Conservation (phyloP, 2,888 invertebrate species). For the Horisme vitalbata region DNA sequence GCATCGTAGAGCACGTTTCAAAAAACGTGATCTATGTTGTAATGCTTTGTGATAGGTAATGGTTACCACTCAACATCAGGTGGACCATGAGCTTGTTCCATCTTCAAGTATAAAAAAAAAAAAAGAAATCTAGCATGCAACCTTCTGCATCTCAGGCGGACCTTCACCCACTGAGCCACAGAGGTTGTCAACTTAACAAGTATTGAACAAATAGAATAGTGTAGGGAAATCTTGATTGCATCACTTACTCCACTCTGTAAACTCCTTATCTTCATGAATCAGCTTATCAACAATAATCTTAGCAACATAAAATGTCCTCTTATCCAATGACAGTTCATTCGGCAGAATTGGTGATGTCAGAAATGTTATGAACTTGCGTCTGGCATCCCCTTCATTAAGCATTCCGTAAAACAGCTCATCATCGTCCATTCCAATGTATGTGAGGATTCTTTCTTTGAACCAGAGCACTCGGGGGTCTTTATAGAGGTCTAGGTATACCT, state of each 20-base stretch:
- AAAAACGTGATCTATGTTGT: too few species aligned
- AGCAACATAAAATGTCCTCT: conserved; percentile 85
- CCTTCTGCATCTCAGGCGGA: too few species aligned
- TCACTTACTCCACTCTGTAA: conserved; percentile 88
- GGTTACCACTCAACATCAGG: too few species aligned
- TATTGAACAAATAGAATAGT: too few species aligned
- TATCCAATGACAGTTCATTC: conserved; percentile 71
- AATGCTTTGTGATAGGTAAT: too few species aligned
- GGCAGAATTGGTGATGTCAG: conserved; percentile 50
- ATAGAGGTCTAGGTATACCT: conserved; percentile 42
- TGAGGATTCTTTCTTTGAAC: conserved; percentile 85
- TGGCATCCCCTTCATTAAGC: conserved; percentile 79
- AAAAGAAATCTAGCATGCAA: too few species aligned
- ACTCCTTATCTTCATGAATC: conserved; percentile 87
- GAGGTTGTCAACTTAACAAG: too few species aligned
- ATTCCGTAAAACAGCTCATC: conserved; percentile 83
- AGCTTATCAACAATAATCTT: conserved; percentile 88
- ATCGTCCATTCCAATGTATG: conserved; percentile 80
- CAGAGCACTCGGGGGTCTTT: conserved; percentile 85
- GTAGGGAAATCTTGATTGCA: background rate
- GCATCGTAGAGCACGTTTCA: too few species aligned
- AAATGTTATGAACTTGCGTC: conserved; percentile 59
- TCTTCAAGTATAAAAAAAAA: too few species aligned
- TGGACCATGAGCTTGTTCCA: too few species aligned
- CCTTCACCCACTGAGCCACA: too few species aligned